These are phyloP conservation scores for Lontra canadensis DNA, from an alignment of 2,113 vertebrate species.

Conservation along the genomic window DNA sequence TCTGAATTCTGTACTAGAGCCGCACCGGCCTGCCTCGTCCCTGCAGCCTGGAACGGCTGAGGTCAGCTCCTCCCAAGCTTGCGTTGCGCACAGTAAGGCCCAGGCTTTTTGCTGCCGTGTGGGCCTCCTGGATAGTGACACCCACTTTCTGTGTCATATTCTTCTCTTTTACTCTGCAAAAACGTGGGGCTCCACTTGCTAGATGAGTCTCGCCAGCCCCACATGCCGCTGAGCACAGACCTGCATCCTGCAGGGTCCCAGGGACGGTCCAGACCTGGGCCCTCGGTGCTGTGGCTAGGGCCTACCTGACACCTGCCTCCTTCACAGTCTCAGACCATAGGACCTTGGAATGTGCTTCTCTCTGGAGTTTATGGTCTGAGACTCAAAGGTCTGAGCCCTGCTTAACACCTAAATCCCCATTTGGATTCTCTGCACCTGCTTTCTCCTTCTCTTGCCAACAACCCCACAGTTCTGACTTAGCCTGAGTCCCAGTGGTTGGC, in stretches of 20 bases:
- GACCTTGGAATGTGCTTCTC: not conserved
- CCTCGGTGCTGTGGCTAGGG: not conserved
- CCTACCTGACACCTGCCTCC: accelerated
- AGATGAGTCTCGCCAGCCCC: not conserved
- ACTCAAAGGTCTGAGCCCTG: not conserved
- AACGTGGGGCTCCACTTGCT: not conserved
- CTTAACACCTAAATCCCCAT: no score
- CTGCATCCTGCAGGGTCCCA: not conserved
- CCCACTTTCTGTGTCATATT: not conserved
- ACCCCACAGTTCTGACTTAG: not conserved
- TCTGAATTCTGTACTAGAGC: not conserved
- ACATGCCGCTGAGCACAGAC: not conserved
- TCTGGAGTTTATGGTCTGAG: not conserved
- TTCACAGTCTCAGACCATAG: not conserved
- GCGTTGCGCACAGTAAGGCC: not conserved
- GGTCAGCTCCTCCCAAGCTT: not conserved
- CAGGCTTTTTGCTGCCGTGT: accelerated
- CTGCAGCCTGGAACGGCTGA: not conserved
- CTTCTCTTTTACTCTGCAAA: not conserved
- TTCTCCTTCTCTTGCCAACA: not conserved
- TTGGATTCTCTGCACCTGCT: not conserved
- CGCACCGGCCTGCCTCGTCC: not conserved
- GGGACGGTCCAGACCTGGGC: not conserved
- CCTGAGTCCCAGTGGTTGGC: not conserved
- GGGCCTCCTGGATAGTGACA: accelerated